Conservation (phyloP, 2,113 vertebrate genomes). For the Nicator chloris region DNA sequence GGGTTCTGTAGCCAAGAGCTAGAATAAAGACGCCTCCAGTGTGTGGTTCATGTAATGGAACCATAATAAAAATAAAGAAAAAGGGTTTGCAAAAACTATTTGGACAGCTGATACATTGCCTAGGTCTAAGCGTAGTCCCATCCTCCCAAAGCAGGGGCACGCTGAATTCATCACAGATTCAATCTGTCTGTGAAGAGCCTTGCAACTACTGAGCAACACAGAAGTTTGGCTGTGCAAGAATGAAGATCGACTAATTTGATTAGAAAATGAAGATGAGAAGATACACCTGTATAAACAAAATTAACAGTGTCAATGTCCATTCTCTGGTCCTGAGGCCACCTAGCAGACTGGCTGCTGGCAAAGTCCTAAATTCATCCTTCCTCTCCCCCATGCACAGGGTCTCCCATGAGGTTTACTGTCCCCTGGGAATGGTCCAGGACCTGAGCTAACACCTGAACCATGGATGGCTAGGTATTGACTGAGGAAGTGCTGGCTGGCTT, state of each 20-base stretch:
- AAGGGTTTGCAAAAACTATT: not conserved
- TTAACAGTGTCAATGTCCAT: not conserved
- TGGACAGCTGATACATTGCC: not conserved
- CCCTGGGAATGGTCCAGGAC: not conserved
- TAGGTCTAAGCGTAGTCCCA: not conserved
- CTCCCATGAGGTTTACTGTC: not conserved
- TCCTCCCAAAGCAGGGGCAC: not conserved
- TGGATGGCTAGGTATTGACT: not conserved
- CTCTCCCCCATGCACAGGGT: not conserved
- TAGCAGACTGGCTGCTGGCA: not conserved
- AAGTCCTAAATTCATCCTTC: not conserved
- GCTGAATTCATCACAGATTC: not conserved
- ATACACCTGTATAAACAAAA: not conserved
- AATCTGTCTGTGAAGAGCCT: not conserved
- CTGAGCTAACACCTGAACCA: not conserved
- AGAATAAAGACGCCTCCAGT: not conserved
- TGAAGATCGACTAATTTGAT: not conserved
- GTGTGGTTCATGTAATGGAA: not conserved
- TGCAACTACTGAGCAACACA: not conserved
- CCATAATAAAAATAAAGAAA: not conserved
- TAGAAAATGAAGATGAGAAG: not conserved
- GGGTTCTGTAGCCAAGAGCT: not conserved
- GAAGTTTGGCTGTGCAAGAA: not conserved
- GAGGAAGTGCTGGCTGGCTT: not conserved
- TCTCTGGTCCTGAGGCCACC: not conserved